Evolutionary conservation across 1,140 invertebrate species (phyloP), one percentile per base, ranked within the genome.

Genomic region (Danaus plexippus): DNA sequence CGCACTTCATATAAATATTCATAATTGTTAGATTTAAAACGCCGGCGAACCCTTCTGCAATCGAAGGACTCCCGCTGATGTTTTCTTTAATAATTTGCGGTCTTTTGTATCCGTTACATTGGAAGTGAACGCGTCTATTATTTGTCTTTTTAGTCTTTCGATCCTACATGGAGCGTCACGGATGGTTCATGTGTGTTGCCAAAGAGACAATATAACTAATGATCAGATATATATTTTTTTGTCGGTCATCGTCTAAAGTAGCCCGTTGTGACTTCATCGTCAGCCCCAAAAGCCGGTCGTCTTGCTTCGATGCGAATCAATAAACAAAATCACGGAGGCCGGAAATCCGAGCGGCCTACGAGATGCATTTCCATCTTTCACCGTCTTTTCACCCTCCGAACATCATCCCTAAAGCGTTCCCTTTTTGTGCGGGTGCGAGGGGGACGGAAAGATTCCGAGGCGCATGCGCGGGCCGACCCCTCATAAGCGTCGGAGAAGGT

Each of bases 281-380:
- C 63, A 61, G 54, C 57, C 69, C 69, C 66, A 60, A 61, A 67
- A 61, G 59, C 63, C 54, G 61, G 53, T 62, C 64, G 67, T 67
- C 60, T 73, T 72, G 64, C 61, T 67, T 56, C 69, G 77, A 73
- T 76, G 73, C 73, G 76, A 84, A 85, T 85, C 82, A 81, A 85
- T 85, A 85, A 85, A 82, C 82, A 81, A 85, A 82, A 85, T 85
- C 80, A 81, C 73, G 63, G 73, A 69, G 77, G 67, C 71, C 80
- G 80, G 82, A 85, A 82, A 85, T 84, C 80, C 79, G 82, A 85
- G 73, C 75, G 66, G 64, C 75, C 72, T 79, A 67, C 74, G 77
- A 80, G 79, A 85, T 85, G 82, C 82, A 85, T 83, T 84, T 83
- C 82, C 79, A 85, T 82, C 78, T 81, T 84, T 81, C 79, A 79